These are phyloP conservation scores for Diprion similis DNA, from an alignment of 1,140 invertebrate species.

Conservation along the genomic window DNA sequence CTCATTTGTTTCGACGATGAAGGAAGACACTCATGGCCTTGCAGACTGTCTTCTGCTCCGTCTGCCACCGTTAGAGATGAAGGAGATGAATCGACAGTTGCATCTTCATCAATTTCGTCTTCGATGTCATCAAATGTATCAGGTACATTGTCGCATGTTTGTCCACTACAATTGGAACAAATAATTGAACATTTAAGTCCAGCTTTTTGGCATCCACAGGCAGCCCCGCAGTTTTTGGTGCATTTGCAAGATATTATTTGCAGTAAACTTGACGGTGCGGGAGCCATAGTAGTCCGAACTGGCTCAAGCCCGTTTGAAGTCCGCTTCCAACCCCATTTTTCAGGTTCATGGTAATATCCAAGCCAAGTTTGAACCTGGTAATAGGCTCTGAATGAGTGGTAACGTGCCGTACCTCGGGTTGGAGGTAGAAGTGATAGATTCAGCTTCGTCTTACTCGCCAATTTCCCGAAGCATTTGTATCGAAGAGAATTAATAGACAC, in stretches of 20 bases:
- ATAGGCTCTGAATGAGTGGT: not conserved
- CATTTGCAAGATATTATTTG: slow-evolving; percentile 46
- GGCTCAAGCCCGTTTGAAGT: not conserved
- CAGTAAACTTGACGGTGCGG: slow-evolving; percentile 35
- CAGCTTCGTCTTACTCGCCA: not conserved
- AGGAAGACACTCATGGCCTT: slow-evolving; percentile 3
- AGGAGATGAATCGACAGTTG: no score
- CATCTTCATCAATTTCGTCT: slow-evolving; percentile 25
- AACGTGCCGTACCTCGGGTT: not conserved
- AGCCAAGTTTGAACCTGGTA: not conserved
- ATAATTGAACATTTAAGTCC: slow-evolving; percentile 43
- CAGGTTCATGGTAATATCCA: not conserved
- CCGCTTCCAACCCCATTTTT: not conserved
- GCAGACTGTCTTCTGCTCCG: not conserved
- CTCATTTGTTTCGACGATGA: slow-evolving; percentile 1
- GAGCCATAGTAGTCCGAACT: not conserved
- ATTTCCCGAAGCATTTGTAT: not conserved
- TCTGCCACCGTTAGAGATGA: no score
- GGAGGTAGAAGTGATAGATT: not conserved
- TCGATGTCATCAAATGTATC: not conserved
- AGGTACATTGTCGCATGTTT: slow-evolving; percentile 31
- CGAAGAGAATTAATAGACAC: not conserved
- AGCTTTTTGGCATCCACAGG: slow-evolving; percentile 45
- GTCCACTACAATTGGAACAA: slow-evolving; percentile 40
- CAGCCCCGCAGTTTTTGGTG: slow-evolving; percentile 32